Conservation (phyloP, 1,140 invertebrate genomes). For the Drosophila santomea region DNA sequence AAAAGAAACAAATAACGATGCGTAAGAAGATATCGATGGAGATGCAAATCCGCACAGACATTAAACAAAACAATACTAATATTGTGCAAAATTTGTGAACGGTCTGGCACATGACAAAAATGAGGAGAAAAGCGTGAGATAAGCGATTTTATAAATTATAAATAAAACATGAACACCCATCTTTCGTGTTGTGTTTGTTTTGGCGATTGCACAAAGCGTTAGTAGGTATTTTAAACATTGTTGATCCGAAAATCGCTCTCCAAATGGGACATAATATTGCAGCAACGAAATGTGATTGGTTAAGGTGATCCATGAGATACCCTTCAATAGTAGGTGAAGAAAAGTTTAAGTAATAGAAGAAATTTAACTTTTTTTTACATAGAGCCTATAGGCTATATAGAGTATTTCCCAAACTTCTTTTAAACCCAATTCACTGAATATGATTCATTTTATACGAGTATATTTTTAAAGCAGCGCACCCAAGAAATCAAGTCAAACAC, state of each 20-base stretch:
- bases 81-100: conserved; percentile 67
- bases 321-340: background rate
- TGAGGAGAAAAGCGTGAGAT: conserved; percentile 38
- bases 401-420: conserved; percentile 1
- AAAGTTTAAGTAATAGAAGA: no score
- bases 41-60: conserved; percentile 15
- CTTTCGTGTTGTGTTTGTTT: conserved; percentile 47
- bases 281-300: background rate
- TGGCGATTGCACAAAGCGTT: conserved; percentile 37
- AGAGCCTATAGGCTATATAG: background rate
- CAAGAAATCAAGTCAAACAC: conserved; percentile 24
- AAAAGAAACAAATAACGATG: conserved; percentile 6
- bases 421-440: background rate
- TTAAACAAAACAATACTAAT: conserved; percentile 33
- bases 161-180: conserved; percentile 78
- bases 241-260: conserved; percentile 2
- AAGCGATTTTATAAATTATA: conserved; percentile 78
- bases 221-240: conserved; percentile 31
- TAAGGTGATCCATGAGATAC: background rate
- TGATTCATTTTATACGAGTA: conserved; percentile 23
- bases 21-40: conserved; percentile 13
- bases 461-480: conserved; percentile 34
- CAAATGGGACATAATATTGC: conserved; percentile 24
- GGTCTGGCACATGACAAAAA: conserved; percentile 32
- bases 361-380: no score